phyloP scores from a whole-genome alignment of 2,113 vertebrate species.

The Sciurus niger region DNA sequence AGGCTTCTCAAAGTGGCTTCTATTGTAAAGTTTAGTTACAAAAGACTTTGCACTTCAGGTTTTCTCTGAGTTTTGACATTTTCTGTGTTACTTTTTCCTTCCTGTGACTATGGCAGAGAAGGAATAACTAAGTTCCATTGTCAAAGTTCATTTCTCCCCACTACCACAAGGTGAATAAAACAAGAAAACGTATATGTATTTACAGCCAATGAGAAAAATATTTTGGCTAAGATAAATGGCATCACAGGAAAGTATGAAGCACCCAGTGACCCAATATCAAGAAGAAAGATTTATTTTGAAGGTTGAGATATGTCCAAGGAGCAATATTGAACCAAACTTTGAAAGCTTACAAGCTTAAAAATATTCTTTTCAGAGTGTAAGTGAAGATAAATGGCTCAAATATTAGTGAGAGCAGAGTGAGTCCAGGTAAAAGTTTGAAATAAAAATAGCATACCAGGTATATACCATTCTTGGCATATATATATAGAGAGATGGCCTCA shows the following conservation, averaged over 20 bases:
- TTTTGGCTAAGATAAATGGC: slow-evolving; percentile 87
- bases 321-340: slow-evolving; percentile 84
- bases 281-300: slow-evolving; percentile 89
- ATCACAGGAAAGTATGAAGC: slow-evolving; percentile 86
- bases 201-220: slow-evolving; percentile 88
- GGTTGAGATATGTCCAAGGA: slow-evolving; percentile 84
- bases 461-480: not conserved
- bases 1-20: slow-evolving; percentile 79
- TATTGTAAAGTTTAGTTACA: slow-evolving; percentile 71
- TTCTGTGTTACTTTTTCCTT: slow-evolving; percentile 48
- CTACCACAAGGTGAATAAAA: slow-evolving; percentile 83
- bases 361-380: slow-evolving; percentile 20
- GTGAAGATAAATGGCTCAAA: slow-evolving; percentile 82
- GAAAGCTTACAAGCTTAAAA: slow-evolving; percentile 64
- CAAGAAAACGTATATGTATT: slow-evolving; percentile 86
- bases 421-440: not conserved
- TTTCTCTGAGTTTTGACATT: slow-evolving; percentile 74
- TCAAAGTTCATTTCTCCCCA: slow-evolving; percentile 61
- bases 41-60: slow-evolving; percentile 67
- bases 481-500: not conserved
- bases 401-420: not conserved
- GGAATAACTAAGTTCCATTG: slow-evolving; percentile 68
- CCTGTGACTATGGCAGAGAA: slow-evolving; percentile 53
- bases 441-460: slow-evolving; percentile 1
- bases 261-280: slow-evolving; percentile 85